phyloP scores from a whole-genome alignment of 2,113 vertebrate species.

The Lagopus muta region DNA sequence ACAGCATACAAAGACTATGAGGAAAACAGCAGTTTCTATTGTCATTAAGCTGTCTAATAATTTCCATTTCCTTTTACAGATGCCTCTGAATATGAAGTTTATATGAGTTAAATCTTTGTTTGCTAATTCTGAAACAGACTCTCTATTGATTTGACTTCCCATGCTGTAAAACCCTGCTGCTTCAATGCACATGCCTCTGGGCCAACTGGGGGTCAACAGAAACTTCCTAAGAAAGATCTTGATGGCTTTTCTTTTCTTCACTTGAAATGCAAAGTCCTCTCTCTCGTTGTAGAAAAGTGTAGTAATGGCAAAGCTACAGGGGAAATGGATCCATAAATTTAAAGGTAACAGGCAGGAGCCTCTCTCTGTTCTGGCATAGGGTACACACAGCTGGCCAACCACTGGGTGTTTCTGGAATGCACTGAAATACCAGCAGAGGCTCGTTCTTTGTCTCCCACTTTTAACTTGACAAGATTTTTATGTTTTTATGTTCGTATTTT shows the following conservation, averaged over 20 bases:
- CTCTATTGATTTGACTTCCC: background rate
- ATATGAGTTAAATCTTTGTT: background rate
- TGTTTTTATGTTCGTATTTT: background rate
- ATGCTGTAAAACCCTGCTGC: background rate
- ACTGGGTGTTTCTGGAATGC: background rate
- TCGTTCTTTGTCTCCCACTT: background rate
- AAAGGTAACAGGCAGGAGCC: background rate
- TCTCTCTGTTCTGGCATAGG: background rate
- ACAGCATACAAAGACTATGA: background rate
- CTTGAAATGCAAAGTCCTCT: background rate
- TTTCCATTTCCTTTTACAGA: background rate
- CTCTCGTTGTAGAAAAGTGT: background rate
- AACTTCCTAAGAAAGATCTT: background rate
- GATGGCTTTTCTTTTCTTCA: background rate
- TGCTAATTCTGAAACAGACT: background rate
- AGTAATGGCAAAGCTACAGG: background rate
- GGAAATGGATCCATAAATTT: background rate
- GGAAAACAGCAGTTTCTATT: background rate
- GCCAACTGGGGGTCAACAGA: background rate
- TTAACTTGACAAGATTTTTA: constrained; percentile 5
- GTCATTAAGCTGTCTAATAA: background rate
- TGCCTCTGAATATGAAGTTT: background rate
- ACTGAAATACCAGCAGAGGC: background rate
- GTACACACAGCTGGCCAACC: background rate
- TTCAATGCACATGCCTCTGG: background rate